A percentile compares a stretch with the other conserved stretches of the same genome.
phyloP scores from a whole-genome alignment of 2,888 invertebrate species.

The Agrochola macilenta region DNA sequence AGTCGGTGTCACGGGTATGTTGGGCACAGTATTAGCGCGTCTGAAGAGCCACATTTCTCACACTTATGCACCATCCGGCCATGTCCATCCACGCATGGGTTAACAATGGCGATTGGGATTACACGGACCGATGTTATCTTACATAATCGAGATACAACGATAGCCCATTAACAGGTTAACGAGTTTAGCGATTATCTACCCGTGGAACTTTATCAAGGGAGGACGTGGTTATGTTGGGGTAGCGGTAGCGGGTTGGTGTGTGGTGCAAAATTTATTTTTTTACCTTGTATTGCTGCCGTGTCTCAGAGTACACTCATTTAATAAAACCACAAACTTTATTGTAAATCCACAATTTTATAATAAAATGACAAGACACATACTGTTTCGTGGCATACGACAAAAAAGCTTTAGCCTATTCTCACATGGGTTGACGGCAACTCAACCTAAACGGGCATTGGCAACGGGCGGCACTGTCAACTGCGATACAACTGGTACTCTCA shows the following conservation, averaged over 20 bases:
- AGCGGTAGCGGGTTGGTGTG: slow-evolving; percentile 46
- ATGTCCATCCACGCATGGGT: slow-evolving; percentile 46
- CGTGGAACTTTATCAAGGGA: slow-evolving; percentile 45
- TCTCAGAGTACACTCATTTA: too few relatives aligned
- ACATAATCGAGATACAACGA: slow-evolving; percentile 75
- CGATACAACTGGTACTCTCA: too few relatives aligned
- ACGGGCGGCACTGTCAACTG: too few relatives aligned
- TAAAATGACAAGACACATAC: too few relatives aligned
- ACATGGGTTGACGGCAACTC: too few relatives aligned
- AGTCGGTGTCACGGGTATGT: slow-evolving; percentile 70
- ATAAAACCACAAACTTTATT: too few relatives aligned
- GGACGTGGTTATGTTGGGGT: slow-evolving; percentile 27
- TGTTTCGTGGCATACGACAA: too few relatives aligned
- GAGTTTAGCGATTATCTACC: slow-evolving; percentile 69
- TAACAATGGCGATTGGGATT: slow-evolving; percentile 52
- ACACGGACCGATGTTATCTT: slow-evolving; percentile 65
- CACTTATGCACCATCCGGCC: slow-evolving; percentile 38
- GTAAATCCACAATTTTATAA: too few relatives aligned
- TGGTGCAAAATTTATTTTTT: slow-evolving; percentile 7
- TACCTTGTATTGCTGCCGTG: too few relatives aligned
- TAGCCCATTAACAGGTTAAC: slow-evolving; percentile 78
- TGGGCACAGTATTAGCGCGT: slow-evolving; percentile 78
- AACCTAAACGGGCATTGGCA: too few relatives aligned
- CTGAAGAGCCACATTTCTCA: slow-evolving; percentile 81
- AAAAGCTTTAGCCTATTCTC: too few relatives aligned